Evolutionary conservation across 2,113 vertebrate species (phyloP).

Genomic region (Apaloderma vittatum): DNA sequence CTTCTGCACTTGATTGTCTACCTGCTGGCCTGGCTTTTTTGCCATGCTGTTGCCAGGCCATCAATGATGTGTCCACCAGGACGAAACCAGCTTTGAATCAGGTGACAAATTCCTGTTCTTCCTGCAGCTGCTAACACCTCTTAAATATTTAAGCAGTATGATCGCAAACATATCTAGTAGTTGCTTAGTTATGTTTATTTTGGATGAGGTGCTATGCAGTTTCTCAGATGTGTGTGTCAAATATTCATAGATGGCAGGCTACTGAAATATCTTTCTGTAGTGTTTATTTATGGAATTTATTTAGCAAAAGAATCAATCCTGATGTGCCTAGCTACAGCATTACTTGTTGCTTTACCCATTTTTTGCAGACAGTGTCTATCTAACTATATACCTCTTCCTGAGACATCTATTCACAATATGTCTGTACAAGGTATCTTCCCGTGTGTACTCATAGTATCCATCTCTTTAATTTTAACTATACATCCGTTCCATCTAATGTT

Average conservation of each 20-base stretch:
- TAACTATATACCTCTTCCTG: slow-evolving; percentile 30
- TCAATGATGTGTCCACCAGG: background rate
- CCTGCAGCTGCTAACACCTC: slow-evolving; percentile 24
- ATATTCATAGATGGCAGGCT: slow-evolving; percentile 65
- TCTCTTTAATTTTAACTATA: slow-evolving; percentile 61
- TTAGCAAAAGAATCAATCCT: slow-evolving; percentile 60
- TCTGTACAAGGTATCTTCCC: slow-evolving; percentile 35
- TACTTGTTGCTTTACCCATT: slow-evolving; percentile 42
- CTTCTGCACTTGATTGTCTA: slow-evolving; percentile 4
- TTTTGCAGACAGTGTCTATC: slow-evolving; percentile 4
- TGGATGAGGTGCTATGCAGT: slow-evolving; percentile 41
- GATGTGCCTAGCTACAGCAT: background rate
- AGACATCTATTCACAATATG: background rate
- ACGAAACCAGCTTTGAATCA: background rate
- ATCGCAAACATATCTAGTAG: slow-evolving; percentile 20
- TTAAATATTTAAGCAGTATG: slow-evolving; percentile 64
- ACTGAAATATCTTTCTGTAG: slow-evolving; percentile 54
- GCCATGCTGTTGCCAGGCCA: background rate
- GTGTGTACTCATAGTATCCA: slow-evolving; percentile 22
- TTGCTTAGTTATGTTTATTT: slow-evolving; percentile 54
- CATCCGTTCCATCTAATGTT: background rate
- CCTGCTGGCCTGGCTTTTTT: background rate
- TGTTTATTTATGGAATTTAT: slow-evolving; percentile 75
- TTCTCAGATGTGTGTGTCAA: slow-evolving; percentile 65
- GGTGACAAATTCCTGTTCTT: slow-evolving; percentile 33